Base-by-base conservation (phyloP, 2,888 invertebrate species). In the Cacoxenus indagator region DNA sequence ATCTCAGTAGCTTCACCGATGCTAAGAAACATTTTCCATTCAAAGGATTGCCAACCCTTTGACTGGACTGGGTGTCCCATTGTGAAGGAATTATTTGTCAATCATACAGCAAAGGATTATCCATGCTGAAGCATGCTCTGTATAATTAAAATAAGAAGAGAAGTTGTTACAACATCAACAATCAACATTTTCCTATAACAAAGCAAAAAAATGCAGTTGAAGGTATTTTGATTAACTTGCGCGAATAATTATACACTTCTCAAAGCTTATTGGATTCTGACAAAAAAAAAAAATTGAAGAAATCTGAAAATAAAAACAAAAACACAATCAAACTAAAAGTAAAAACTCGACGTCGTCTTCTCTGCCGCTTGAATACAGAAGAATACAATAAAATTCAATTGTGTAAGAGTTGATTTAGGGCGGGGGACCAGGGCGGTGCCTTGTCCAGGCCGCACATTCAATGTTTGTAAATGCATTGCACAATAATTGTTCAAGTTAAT, bases 201-300 rank as follows among this genome's bases (percentile, higher is more conserved):
- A 31, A 31, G 31, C 31, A 31, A 31, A 9, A 6, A 31, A 31
- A 31, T 4, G 8, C 14, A 11, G 37, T 37, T n/a, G 14, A 51
- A 80, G 80, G 80, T 82, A 80, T 80, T 82, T 80, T 80, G 80
- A 80, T 80, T 80, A 80, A 80, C 82, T 80, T 80, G 82, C 81
- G 78, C 82, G 82, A 81, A 78, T 80, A 82, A 82, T 59, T 59
- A 59, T 37, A 31, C 59, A 19, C 17, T 59, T 59, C 17, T 54
- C 24, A 24, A 37, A 37, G 1, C 37, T 37, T 37, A 11, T 37
- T 37, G 2, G 8, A 1, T 37, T 37, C 37, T 37, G 2, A 8
- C 5, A 37, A 31, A 37, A 37, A 8, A 37, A 37, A 37, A 37
- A 37, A 8, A 37, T 11, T 11, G 37, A 37, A 37, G 1, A 9